Evolutionary conservation across 2,888 invertebrate genomes (phyloP).

Genomic region (Icerya purchasi): DNA sequence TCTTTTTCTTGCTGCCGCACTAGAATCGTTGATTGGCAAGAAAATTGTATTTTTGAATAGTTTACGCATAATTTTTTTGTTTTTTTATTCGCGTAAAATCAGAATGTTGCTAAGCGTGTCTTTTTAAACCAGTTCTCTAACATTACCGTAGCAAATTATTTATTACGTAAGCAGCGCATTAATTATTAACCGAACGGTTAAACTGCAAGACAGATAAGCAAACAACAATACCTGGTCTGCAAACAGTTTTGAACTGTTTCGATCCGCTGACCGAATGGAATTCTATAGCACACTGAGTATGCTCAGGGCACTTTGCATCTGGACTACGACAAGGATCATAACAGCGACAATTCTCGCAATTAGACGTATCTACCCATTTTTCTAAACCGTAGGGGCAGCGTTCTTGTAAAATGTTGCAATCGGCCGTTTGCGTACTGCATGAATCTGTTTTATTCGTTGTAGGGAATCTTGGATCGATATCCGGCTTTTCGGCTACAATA

Average conservation of each 20-base stretch:
- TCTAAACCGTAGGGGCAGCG: constrained; percentile 49
- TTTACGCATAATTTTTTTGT: too few species aligned
- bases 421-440: constrained; percentile 22
- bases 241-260: constrained; percentile 36
- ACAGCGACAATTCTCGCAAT: constrained; percentile 52
- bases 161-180: too few species aligned
- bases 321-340: constrained; percentile 44
- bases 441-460: constrained; percentile 27
- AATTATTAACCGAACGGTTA: too few species aligned
- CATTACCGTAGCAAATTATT: too few species aligned
- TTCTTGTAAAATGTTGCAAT: neutral
- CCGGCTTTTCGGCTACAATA: constrained; percentile 26
- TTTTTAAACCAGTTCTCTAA: too few species aligned
- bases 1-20: too few species aligned
- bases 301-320: constrained; percentile 34
- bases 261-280: constrained; percentile 21
- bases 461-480: constrained; percentile 21
- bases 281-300: constrained; percentile 45
- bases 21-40: too few species aligned
- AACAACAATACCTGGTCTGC: constrained; percentile 44
- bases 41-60: too few species aligned
- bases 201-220: too few species aligned
- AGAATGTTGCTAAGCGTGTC: too few species aligned
- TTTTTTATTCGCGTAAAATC: too few species aligned
- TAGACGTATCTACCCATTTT: constrained; percentile 34